These are phyloP conservation scores for Zoanthus sociatus DNA, from an alignment of 92 coral and sea anemone species.

Conservation along the genomic window DNA sequence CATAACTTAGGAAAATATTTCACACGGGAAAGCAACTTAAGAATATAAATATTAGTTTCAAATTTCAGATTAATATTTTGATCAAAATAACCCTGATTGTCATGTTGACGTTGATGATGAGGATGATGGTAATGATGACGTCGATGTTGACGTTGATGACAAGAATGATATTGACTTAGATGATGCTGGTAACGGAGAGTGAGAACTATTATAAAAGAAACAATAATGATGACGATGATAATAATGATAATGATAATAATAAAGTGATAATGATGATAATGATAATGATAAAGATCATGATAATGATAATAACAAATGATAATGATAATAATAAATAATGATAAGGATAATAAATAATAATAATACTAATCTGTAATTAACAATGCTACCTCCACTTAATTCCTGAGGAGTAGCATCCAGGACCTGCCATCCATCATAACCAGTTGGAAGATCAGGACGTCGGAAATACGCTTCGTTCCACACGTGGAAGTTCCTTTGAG, in stretches of 20 bases:
- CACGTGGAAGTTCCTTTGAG: slow-evolving; percentile 27
- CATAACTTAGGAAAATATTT: background rate
- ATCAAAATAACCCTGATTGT: background rate
- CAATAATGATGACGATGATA: background rate
- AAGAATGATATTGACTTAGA: background rate
- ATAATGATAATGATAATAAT: background rate
- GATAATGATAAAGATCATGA: background rate
- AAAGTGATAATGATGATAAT: too few relatives aligned
- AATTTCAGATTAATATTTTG: background rate
- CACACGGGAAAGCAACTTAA: background rate
- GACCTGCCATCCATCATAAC: slow-evolving; percentile 20
- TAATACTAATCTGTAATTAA: background rate
- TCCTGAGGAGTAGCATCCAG: slow-evolving; percentile 27
- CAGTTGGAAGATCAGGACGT: slow-evolving; percentile 13
- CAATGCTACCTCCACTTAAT: background rate
- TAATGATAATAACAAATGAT: background rate
- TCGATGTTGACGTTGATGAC: background rate
- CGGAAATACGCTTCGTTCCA: slow-evolving; percentile 32
- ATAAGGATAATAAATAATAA: too few relatives aligned
- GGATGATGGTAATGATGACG: background rate
- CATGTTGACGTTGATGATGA: background rate
- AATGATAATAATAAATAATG: too few relatives aligned
- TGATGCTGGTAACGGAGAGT: background rate
- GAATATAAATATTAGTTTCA: too few relatives aligned
- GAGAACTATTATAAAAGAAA: too few relatives aligned